Conservation (phyloP, 1,140 invertebrate genomes). For the Copidosoma floridanum region DNA sequence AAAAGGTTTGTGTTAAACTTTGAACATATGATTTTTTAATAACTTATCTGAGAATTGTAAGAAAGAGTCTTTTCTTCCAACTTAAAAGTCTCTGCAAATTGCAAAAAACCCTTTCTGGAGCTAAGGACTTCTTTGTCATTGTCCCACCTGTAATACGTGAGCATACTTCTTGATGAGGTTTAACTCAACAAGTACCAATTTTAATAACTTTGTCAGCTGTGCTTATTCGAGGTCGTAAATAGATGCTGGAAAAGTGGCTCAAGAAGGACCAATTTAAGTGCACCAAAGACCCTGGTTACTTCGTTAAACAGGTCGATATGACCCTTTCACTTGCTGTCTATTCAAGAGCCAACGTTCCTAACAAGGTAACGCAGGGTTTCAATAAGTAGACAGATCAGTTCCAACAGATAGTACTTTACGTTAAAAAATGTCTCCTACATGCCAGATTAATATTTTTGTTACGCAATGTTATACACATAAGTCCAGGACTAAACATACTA, state of each 20-base stretch:
- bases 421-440: constrained; percentile 98
- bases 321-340: constrained; percentile 99
- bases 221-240: constrained; percentile 87
- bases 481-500: constrained; percentile 88
- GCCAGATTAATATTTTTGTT: constrained; percentile 96
- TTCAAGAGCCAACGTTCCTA: constrained; percentile 94
- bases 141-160: constrained; percentile 96
- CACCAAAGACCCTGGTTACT: constrained; percentile 95
- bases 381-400: constrained; percentile 99
- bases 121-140: constrained; percentile 98
- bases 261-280: constrained; percentile 99
- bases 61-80: constrained; percentile 52
- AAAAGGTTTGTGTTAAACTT: too few species aligned
- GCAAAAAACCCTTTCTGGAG: constrained; percentile 93
- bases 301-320: constrained; percentile 93
- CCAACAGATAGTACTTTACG: constrained; percentile 98
- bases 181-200: constrained; percentile 97
- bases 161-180: constrained; percentile 92
- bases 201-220: constrained; percentile 95
- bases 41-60: neutral
- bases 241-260: constrained; percentile 97
- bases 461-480: constrained; percentile 94
- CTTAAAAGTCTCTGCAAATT: constrained; percentile 98
- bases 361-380: constrained; percentile 99
- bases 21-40: too few species aligned